Percentiles rank a stretch among this genome's conserved stretches.
phyloP scores from a whole-genome alignment of 1,140 invertebrate species.

The Arctopsyche grandis region DNA sequence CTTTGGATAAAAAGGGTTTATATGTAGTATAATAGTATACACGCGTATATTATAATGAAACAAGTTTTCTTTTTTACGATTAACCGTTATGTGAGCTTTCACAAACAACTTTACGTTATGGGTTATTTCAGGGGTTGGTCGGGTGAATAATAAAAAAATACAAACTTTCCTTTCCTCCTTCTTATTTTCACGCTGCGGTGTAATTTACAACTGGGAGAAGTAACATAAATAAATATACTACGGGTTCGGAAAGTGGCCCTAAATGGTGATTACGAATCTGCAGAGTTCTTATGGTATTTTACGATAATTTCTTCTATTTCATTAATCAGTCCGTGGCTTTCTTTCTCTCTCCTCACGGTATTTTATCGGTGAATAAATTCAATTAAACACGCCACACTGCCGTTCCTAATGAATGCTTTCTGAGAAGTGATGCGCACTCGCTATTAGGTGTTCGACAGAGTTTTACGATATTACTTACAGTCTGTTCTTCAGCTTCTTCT shows the following conservation, averaged over 20 bases:
- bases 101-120: constrained; percentile 27
- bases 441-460: too few relatives aligned
- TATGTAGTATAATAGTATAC: not conserved
- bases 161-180: constrained; percentile 2
- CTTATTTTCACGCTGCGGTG: constrained; percentile 5
- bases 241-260: not conserved
- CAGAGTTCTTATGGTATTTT: constrained; percentile 8
- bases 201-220: constrained; percentile 11
- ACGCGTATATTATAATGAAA: constrained; percentile 18
- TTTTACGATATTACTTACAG: too few relatives aligned
- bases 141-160: not conserved
- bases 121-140: not conserved
- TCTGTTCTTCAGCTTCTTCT: too few relatives aligned
- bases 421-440: too few relatives aligned
- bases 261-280: constrained; percentile 27
- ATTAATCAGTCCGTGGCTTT: not conserved
- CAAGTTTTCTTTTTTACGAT: constrained; percentile 27
- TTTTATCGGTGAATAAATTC: not conserved
- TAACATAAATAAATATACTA: constrained; percentile 18
- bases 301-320: constrained; percentile 14
- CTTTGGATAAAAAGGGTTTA: not conserved
- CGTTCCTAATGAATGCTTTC: too few relatives aligned
- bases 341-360: not conserved
- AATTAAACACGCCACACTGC: not conserved
- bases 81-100: constrained; percentile 26